phyloP scores from a whole-genome alignment of 2,888 invertebrate genomes.

The Antitype chi region DNA sequence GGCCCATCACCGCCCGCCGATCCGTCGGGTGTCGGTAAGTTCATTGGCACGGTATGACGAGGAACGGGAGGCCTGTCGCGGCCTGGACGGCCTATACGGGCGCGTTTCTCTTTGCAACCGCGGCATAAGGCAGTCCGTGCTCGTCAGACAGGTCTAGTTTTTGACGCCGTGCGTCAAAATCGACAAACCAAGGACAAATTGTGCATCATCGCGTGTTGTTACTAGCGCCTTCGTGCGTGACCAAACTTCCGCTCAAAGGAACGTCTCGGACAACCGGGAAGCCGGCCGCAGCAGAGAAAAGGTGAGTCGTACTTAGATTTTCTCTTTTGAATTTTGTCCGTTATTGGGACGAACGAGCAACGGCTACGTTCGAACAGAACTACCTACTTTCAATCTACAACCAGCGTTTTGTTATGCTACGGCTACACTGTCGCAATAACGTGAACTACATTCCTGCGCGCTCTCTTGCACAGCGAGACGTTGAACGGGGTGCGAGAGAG shows the following conservation, averaged over 20 bases:
- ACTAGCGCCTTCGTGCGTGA: not conserved
- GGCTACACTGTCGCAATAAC: too few relatives aligned
- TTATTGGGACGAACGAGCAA: not conserved
- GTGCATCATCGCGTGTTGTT: not conserved
- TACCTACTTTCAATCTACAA: not conserved
- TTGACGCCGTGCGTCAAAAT: not conserved
- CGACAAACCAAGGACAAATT: not conserved
- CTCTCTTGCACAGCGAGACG: too few relatives aligned
- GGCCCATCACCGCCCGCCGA: too few relatives aligned
- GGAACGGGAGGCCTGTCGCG: too few relatives aligned
- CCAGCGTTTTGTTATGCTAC: not conserved
- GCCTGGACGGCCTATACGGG: too few relatives aligned
- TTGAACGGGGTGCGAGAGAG: too few relatives aligned
- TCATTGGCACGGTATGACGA: too few relatives aligned
- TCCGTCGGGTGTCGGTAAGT: too few relatives aligned
- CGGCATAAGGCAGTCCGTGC: not conserved
- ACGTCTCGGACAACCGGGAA: not conserved
- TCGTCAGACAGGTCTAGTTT: not conserved
- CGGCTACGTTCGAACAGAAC: not conserved
- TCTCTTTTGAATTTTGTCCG: not conserved
- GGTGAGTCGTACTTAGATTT: slow-evolving; percentile 7
- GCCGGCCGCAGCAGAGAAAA: not conserved
- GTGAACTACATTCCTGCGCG: too few relatives aligned
- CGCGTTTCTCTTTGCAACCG: too few relatives aligned
- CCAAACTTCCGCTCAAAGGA: not conserved